These are phyloP conservation scores for Drosophila santomea DNA, from an alignment of 1,140 invertebrate species.

Conservation along the genomic window DNA sequence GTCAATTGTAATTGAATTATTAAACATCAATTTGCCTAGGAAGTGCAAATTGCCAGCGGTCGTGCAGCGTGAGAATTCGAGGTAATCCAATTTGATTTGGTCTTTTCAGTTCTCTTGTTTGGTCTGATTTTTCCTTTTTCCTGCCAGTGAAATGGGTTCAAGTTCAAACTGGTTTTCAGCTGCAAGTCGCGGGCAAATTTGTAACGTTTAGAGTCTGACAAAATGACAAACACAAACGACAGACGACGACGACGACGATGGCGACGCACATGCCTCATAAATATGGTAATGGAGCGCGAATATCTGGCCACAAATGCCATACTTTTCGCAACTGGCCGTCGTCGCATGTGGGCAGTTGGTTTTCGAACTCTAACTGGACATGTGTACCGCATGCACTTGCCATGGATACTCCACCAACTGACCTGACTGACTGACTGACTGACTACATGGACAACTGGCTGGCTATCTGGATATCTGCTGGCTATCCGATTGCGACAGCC, in stretches of 20 bases:
- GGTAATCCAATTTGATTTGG: not conserved
- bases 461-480: not conserved
- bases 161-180: slow-evolving; percentile 66
- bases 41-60: slow-evolving; percentile 66
- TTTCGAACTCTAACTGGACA: slow-evolving; percentile 52
- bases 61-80: slow-evolving; percentile 71
- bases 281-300: slow-evolving; percentile 68
- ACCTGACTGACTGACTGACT: slow-evolving; percentile 47
- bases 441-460: slow-evolving; percentile 24
- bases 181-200: slow-evolving; percentile 56
- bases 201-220: slow-evolving; percentile 72
- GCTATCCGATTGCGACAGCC: slow-evolving; percentile 59
- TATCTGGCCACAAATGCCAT: slow-evolving; percentile 67
- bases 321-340: slow-evolving; percentile 65
- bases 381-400: slow-evolving; percentile 78
- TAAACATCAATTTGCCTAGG: slow-evolving; percentile 74
- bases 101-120: not conserved
- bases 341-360: slow-evolving; percentile 62
- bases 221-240: slow-evolving; percentile 67
- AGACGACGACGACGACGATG: slow-evolving; percentile 17
- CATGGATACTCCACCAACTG: slow-evolving; percentile 52
- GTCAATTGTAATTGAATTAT: slow-evolving; percentile 73
- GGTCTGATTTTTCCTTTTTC: slow-evolving; percentile 48
- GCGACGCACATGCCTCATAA: slow-evolving; percentile 61
- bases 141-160: slow-evolving; percentile 67